A percentile compares a stretch with the other conserved stretches of the same genome.
Conservation (phyloP, 2,888 invertebrate genomes). For the Sesia apiformis region DNA sequence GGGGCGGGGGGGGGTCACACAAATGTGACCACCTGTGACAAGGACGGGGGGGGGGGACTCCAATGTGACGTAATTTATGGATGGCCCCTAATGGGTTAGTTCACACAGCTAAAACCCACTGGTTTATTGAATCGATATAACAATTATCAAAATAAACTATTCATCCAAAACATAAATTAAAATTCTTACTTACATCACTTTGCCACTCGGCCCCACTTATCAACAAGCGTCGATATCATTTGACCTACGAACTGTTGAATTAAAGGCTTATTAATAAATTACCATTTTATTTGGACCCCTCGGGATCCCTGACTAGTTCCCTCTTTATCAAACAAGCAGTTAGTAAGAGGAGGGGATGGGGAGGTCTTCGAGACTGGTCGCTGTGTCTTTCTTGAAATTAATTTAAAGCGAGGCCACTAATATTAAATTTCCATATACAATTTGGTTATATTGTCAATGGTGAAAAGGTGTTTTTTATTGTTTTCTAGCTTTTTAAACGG, state of each 20-base stretch:
- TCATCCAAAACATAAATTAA: conserved; percentile 1
- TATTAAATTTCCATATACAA: background rate
- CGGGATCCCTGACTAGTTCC: background rate
- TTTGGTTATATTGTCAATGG: too few species aligned
- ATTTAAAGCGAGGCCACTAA: background rate
- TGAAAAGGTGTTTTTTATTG: too few species aligned
- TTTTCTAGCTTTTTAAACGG: too few species aligned
- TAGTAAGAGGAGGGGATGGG: background rate
- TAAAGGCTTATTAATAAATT: conserved; percentile 30
- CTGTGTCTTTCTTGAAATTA: background rate
- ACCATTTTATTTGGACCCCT: conserved; percentile 23
- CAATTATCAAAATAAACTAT: too few species aligned
- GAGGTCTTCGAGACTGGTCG: background rate
- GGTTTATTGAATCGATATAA: too few species aligned
- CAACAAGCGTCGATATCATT: conserved; percentile 42
- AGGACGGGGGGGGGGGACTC: too few species aligned
- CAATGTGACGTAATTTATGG: too few species aligned
- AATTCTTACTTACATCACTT: conserved; percentile 21
- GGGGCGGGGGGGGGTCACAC: too few species aligned
- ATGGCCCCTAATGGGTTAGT: too few species aligned
- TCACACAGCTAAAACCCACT: too few species aligned
- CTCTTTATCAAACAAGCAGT: background rate
- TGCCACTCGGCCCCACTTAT: conserved; percentile 21
- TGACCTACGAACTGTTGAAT: conserved; percentile 40
- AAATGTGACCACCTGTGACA: too few species aligned